Evolutionary conservation across 1,140 invertebrate genomes (phyloP).

Genomic region (Drosophila micromelanica): DNA sequence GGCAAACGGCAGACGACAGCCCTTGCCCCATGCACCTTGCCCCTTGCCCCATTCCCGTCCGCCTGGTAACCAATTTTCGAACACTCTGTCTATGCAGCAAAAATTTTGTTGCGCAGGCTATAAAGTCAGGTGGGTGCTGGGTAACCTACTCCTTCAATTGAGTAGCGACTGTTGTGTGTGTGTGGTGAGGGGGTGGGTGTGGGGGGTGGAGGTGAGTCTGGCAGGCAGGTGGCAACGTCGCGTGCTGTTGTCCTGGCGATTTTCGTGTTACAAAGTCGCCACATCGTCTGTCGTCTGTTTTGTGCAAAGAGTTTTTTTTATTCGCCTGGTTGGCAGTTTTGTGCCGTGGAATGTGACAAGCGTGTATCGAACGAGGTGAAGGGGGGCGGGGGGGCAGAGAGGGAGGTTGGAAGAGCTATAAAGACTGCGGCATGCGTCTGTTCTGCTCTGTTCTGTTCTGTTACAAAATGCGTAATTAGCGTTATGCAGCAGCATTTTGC

Average conservation of each 20-base stretch:
- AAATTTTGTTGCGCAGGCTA: conserved; percentile 69
- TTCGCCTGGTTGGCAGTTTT: conserved; percentile 37
- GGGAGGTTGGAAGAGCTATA: neutral
- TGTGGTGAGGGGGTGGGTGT: neutral
- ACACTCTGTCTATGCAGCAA: conserved; percentile 49
- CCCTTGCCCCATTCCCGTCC: neutral
- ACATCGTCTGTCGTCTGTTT: conserved; percentile 58
- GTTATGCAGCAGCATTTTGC: conserved; percentile 66
- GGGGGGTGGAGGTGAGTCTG: conserved; percentile 5
- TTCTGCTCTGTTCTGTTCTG: neutral
- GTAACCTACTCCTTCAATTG: neutral
- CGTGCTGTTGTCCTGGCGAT: conserved; percentile 79
- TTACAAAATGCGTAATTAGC: conserved; percentile 79
- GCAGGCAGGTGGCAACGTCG: conserved; percentile 53
- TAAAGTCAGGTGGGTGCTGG: conserved; percentile 62
- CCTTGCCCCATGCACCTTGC: too few species aligned
- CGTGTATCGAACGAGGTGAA: neutral
- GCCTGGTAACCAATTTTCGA: conserved; percentile 11
- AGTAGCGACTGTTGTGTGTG: neutral
- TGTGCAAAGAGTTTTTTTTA: conserved; percentile 53
- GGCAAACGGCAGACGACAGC: conserved; percentile 26
- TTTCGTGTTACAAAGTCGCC: conserved; percentile 78
- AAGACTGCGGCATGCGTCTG: conserved; percentile 54
- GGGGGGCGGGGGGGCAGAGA: conserved; percentile 1
- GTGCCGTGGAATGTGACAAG: conserved; percentile 16